Conservation (phyloP, 92 coral and sea anemone genomes). For the Zoanthus gigantus region DNA sequence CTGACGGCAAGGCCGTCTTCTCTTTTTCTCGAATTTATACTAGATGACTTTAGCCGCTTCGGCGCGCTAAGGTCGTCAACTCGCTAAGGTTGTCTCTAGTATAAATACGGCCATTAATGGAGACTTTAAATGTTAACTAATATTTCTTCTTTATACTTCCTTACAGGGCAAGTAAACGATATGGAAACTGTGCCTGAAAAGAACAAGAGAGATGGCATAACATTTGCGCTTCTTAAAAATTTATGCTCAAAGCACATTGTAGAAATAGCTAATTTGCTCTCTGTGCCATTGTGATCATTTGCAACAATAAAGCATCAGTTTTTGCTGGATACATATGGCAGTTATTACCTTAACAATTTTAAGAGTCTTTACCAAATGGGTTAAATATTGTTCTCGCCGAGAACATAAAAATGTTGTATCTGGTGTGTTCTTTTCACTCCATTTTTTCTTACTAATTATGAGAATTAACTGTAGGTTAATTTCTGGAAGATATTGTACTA, state of each 20-base stretch:
- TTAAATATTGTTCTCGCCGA: too few relatives aligned
- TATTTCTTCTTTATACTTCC: neutral
- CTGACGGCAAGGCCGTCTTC: too few relatives aligned
- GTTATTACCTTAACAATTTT: neutral
- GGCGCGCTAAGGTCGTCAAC: neutral
- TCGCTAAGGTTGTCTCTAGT: too few relatives aligned
- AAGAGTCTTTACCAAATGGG: too few relatives aligned
- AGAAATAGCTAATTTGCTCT: neutral
- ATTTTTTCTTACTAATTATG: too few relatives aligned
- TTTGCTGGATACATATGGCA: neutral
- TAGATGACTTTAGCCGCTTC: neutral
- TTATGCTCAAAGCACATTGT: neutral
- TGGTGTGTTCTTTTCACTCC: too few relatives aligned
- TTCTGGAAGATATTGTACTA: too few relatives aligned
- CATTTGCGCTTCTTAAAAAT: neutral
- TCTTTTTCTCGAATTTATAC: neutral
- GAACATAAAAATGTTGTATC: too few relatives aligned
- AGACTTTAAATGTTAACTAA: neutral
- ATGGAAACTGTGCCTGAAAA: slow-evolving; percentile 1
- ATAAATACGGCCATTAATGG: neutral
- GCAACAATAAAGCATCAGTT: neutral
- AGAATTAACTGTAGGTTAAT: too few relatives aligned
- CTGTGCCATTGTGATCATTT: neutral
- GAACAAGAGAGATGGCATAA: neutral
- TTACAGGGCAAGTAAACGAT: neutral